Percentiles rank a stretch among this genome's conserved stretches.
Evolutionary conservation across 1,140 invertebrate species (phyloP).

Genomic region (Listronotus oregonensis): DNA sequence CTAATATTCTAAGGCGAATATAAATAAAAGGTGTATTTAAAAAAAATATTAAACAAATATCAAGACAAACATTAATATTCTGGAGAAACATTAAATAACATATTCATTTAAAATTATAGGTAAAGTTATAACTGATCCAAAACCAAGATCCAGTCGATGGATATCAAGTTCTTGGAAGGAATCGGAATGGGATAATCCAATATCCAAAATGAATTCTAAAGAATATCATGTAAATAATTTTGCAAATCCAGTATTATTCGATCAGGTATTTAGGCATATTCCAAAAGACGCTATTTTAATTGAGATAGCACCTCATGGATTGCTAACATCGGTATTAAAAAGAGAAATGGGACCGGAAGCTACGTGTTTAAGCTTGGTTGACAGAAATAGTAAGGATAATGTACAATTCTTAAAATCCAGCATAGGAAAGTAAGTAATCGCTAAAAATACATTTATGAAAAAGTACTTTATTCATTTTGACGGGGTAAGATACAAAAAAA

Average conservation of each 20-base stretch:
- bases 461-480: too few relatives aligned
- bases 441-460: too few relatives aligned
- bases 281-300: conserved; percentile 79
- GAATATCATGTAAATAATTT: conserved; percentile 94
- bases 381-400: conserved; percentile 71
- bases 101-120: too few relatives aligned
- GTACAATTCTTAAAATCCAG: conserved; percentile 68
- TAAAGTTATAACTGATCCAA: conserved; percentile 71
- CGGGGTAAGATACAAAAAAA: too few relatives aligned
- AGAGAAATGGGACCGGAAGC: conserved; percentile 65
- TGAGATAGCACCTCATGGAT: conserved; percentile 81
- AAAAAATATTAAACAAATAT: too few relatives aligned
- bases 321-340: conserved; percentile 72
- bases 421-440: conserved; percentile 72
- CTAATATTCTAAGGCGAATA: too few relatives aligned
- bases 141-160: conserved; percentile 77
- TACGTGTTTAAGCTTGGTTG: conserved; percentile 78
- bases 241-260: conserved; percentile 80
- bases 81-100: too few relatives aligned
- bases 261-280: conserved; percentile 76
- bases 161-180: conserved; percentile 83
- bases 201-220: conserved; percentile 74
- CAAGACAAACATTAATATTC: too few relatives aligned
- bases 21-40: too few relatives aligned
- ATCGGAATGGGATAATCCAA: conserved; percentile 69